phyloP scores from a whole-genome alignment of 2,113 vertebrate genomes.

The Osmerus eperlanus region DNA sequence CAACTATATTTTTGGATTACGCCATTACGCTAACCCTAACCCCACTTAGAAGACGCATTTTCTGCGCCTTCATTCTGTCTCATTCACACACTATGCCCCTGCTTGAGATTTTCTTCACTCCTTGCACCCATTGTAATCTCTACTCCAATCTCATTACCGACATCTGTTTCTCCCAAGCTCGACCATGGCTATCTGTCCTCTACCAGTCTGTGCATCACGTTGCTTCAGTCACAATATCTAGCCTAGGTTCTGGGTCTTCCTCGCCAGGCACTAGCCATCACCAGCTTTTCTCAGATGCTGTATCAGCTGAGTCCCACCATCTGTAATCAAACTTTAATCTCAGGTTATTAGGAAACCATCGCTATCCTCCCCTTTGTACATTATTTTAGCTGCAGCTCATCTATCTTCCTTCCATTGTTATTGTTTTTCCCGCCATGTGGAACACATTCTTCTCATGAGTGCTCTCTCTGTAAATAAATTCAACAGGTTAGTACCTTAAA shows the following conservation, averaged over 20 bases:
- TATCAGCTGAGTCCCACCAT: neutral
- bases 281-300: slow-evolving; percentile 4
- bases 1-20: slow-evolving; percentile 17
- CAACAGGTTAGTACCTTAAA: slow-evolving; percentile 16
- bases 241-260: neutral
- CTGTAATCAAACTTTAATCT: slow-evolving; percentile 28
- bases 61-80: neutral
- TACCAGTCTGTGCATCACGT: slow-evolving; percentile 21
- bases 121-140: neutral
- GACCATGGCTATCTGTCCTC: slow-evolving; percentile 19
- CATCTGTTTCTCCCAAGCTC: slow-evolving; percentile 16
- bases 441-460: slow-evolving; percentile 10
- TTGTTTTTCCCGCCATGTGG: slow-evolving; percentile 11
- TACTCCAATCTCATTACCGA: slow-evolving; percentile 13
- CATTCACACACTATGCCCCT: slow-evolving; percentile 6
- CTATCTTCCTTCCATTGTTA: slow-evolving; percentile 18
- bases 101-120: slow-evolving; percentile 1
- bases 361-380: slow-evolving; percentile 10
- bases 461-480: slow-evolving; percentile 22
- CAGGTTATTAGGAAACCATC: slow-evolving; percentile 26
- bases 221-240: slow-evolving; percentile 8
- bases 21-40: neutral
- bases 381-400: slow-evolving; percentile 20
- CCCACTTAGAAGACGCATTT: slow-evolving; percentile 6
- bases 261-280: too few species aligned